Evolutionary conservation across 2,113 vertebrate genomes (phyloP).

Genomic region (Epinephelus fuscoguttatus): DNA sequence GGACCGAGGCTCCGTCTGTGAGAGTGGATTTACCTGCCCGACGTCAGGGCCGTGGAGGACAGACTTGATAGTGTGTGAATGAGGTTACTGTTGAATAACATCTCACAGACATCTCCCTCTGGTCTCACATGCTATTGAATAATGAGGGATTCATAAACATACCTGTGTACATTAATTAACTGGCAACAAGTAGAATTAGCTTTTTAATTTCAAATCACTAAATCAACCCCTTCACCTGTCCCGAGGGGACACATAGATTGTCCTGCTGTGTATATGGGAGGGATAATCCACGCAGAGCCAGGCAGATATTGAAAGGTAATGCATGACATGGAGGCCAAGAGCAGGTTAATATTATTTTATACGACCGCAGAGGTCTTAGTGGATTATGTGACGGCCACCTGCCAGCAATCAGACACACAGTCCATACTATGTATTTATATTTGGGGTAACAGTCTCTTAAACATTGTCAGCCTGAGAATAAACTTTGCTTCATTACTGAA

Average conservation of each 20-base stretch:
- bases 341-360: neutral
- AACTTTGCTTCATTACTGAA: neutral
- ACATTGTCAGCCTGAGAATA: neutral
- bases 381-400: conserved; percentile 6
- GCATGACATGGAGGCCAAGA: conserved; percentile 2
- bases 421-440: neutral
- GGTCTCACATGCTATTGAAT: conserved; percentile 7
- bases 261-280: neutral
- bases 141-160: conserved; percentile 25
- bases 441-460: neutral
- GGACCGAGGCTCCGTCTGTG: conserved; percentile 7
- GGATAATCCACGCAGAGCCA: conserved; percentile 3
- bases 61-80: conserved; percentile 66
- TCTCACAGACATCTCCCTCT: conserved; percentile 51
- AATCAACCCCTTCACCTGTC: conserved; percentile 4
- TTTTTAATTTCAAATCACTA: conserved; percentile 19
- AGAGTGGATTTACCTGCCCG: conserved; percentile 58
- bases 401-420: neutral
- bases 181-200: neutral
- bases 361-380: neutral
- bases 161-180: conserved; percentile 15
- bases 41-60: conserved; percentile 28
- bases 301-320: conserved; percentile 20
- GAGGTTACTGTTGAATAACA: conserved; percentile 50
- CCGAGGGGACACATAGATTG: neutral